phyloP scores from a whole-genome alignment of 2,797 vertebrate species.

The Sebastes minor region DNA sequence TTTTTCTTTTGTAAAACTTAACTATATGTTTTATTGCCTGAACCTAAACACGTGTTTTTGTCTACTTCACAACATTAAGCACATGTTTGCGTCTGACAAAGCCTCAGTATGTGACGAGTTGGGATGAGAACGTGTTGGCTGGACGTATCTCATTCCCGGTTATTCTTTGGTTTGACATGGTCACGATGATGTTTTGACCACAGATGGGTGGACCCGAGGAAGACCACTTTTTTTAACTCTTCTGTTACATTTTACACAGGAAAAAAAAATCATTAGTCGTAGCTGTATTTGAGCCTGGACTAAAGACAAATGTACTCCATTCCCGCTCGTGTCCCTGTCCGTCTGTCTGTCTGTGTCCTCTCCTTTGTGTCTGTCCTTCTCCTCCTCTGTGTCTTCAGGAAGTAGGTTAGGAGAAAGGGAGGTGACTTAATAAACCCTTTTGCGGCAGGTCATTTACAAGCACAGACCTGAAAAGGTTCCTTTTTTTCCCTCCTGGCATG shows the following conservation, averaged over 20 bases:
- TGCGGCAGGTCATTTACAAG: conserved; percentile 50
- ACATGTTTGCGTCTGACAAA: no score
- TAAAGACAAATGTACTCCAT: neutral
- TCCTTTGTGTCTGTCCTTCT: neutral
- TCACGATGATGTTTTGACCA: neutral
- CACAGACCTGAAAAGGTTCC: conserved; percentile 28
- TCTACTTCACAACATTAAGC: no score
- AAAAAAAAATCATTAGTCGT: neutral
- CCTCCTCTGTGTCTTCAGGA: conserved; percentile 22
- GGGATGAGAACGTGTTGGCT: no score
- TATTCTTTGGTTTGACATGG: neutral
- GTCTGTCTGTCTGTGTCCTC: neutral
- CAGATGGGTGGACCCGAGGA: neutral
- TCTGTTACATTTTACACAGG: neutral
- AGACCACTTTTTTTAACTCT: neutral
- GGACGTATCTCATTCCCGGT: neutral
- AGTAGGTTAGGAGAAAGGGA: conserved; percentile 42
- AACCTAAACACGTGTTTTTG: no score
- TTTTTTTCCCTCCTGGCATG: neutral
- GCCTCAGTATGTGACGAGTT: no score
- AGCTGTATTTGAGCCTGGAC: neutral
- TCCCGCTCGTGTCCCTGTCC: neutral
- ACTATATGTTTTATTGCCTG: no score
- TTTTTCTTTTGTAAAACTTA: no score
- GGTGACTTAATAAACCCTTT: conserved; percentile 43